Conservation (phyloP, 2,888 invertebrate genomes). For the Cyclophora punctaria region DNA sequence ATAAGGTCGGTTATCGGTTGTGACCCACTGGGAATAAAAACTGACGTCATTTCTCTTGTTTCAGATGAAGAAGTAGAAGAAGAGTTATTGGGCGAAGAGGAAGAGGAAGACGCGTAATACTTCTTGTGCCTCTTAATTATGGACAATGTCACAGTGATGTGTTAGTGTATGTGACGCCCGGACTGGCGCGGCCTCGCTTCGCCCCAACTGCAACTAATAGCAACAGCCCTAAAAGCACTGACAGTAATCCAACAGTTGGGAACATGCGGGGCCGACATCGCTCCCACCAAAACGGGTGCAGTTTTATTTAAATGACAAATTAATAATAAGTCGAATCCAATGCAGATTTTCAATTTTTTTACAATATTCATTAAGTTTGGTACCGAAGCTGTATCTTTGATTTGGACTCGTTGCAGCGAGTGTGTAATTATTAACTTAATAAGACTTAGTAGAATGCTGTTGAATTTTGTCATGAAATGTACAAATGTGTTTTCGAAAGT, state of each 20-base stretch:
- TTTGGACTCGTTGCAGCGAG: conserved; percentile 48
- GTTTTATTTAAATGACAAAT: conserved; percentile 74
- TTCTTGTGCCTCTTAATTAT: conserved; percentile 54
- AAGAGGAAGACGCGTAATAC: conserved; percentile 75
- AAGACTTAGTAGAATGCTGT: conserved; percentile 72
- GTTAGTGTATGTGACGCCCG: conserved; percentile 71
- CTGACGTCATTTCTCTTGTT: conserved; percentile 36
- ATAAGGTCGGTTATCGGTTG: not conserved
- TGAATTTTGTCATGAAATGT: conserved; percentile 74
- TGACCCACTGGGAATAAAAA: not conserved
- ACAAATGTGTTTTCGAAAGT: conserved; percentile 74
- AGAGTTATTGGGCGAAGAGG: conserved; percentile 67
- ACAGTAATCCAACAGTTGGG: conserved; percentile 52
- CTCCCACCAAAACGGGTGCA: conserved; percentile 73
- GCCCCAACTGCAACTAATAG: conserved; percentile 58
- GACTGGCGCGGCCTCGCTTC: conserved; percentile 64
- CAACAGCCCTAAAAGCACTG: conserved; percentile 33
- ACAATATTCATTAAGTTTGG: conserved; percentile 57
- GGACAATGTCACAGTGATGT: conserved; percentile 76
- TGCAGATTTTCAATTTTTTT: conserved; percentile 63
- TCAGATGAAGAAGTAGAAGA: conserved; percentile 72
- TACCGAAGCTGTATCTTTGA: conserved; percentile 62
- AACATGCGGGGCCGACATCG: conserved; percentile 66
- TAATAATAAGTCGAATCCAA: conserved; percentile 70
- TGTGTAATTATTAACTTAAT: conserved; percentile 46